Evolutionary conservation across 30 jellyfish, hydroid and myxozoan species (phyloP).

Genomic region (Sanderia malayensis): DNA sequence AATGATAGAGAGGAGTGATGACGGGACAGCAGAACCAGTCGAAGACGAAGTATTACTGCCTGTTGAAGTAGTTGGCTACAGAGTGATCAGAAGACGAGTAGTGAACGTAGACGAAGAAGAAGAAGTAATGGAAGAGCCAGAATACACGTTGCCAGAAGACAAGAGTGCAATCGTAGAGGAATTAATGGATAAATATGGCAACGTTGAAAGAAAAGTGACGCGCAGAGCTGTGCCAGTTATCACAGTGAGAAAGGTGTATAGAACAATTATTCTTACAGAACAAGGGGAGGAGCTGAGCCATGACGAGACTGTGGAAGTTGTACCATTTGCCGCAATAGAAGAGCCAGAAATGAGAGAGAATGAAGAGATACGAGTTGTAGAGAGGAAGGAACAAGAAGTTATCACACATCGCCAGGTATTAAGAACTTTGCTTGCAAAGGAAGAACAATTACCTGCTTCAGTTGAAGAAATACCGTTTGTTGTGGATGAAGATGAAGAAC

Average conservation of each 20-base stretch:
- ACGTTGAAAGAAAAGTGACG: conserved; percentile 60
- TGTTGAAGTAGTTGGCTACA: background rate
- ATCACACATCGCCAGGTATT: background rate
- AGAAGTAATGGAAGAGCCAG: conserved; percentile 48
- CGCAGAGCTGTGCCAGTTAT: conserved; percentile 81
- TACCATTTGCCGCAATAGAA: background rate
- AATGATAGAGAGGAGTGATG: conserved; percentile 32
- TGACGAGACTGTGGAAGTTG: background rate
- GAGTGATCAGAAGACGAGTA: background rate
- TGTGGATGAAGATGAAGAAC: background rate
- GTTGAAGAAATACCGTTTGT: background rate
- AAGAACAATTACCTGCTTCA: background rate
- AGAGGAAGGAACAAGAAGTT: background rate
- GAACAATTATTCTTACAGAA: conserved; percentile 47
- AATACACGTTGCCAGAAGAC: conserved; percentile 54
- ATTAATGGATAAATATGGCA: conserved; percentile 35
- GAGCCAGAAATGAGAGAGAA: background rate
- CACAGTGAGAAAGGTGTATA: conserved; percentile 77
- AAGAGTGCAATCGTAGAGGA: conserved; percentile 50
- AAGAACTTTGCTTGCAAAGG: background rate
- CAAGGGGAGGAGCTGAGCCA: conserved; percentile 24
- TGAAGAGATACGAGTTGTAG: background rate
- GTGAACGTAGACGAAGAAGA: conserved; percentile 5
- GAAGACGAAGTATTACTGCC: conserved; percentile 28
- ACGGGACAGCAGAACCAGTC: conserved; percentile 27